Evolutionary conservation across 2,113 vertebrate species (phyloP).

Genomic region (Chaetorhynchus papuensis): DNA sequence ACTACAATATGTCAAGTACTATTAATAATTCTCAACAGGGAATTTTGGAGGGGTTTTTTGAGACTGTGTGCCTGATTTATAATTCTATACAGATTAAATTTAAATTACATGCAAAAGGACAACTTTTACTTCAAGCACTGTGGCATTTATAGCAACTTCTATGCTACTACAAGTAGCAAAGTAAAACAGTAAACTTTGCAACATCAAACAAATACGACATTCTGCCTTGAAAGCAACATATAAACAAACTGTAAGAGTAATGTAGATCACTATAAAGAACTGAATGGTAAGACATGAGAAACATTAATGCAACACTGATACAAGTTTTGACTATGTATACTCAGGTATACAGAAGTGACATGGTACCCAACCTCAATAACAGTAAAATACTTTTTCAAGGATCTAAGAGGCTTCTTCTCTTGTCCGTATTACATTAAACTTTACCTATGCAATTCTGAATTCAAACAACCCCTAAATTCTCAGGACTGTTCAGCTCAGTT

Average conservation of each 20-base stretch:
- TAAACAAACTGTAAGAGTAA: background rate
- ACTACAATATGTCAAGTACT: background rate
- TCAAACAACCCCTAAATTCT: background rate
- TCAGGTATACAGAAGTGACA: background rate
- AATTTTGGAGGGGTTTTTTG: fast-evolving
- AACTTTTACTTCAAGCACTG: background rate
- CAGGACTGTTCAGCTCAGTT: background rate
- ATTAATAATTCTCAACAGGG: background rate
- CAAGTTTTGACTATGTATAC: background rate
- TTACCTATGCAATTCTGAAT: background rate
- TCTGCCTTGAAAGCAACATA: background rate
- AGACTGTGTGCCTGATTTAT: background rate
- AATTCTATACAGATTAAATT: background rate
- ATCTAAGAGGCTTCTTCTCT: background rate
- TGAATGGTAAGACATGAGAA: background rate
- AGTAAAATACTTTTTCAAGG: background rate
- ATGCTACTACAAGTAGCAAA: background rate
- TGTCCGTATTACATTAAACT: background rate
- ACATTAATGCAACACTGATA: background rate
- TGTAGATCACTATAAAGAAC: background rate
- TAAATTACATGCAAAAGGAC: background rate
- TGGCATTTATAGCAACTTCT: background rate
- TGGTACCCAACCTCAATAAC: background rate
- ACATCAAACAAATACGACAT: background rate
- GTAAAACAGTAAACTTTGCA: background rate